Evolutionary conservation across 1,140 invertebrate genomes (phyloP), one percentile per base, ranked within the genome.

Genomic region (Steinernema feltiae): DNA sequence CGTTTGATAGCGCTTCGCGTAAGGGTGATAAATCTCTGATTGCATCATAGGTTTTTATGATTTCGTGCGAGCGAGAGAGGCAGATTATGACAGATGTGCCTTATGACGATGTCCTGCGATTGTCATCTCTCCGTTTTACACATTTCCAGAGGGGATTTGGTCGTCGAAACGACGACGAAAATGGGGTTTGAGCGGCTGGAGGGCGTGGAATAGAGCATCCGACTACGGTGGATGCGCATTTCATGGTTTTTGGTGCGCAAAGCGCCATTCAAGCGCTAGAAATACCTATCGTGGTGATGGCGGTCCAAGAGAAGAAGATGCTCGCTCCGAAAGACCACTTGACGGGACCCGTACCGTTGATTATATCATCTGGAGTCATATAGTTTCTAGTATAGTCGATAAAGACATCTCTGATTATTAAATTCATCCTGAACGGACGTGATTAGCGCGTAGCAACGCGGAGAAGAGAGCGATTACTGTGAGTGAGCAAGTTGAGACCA

Each of bases 301-400:
- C 83, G 21, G 84, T 85, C 83, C 83, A 86, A 7, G 84, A 86
- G 72, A 85, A 85, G 76, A 85, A 85, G 30, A 85, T 81, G 76
- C 81, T 83, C 21, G 84, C 70, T 30, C 85, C 82, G 75, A 86
- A 85, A 21, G 81, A 82, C 84, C 84, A 85, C 77, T 86, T 85
- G 30, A 81, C 78, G 18, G 82, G 82, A 72, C 83, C 82, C 74
- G 32, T 76, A 73, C 78, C 77, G 30, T 63, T 75, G 35, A 81
- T 81, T 35, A 78, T 76, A 74, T 84, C 83, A n/a, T 84, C 83
- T 63, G 84, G 83, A 69, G 82, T 84, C 82, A 85, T 83, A 73
- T 85, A 85, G 48, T 85, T 85, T 78, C 82, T 83, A 1, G 84
- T 85, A 74, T 86, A 85, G 72, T 85, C 84, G 17, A 84, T 75